A percentile compares a stretch with the other conserved stretches of the same genome.
These are phyloP conservation scores for Mystacides longicornis DNA, from an alignment of 2,888 invertebrate genomes.

Conservation along the genomic window DNA sequence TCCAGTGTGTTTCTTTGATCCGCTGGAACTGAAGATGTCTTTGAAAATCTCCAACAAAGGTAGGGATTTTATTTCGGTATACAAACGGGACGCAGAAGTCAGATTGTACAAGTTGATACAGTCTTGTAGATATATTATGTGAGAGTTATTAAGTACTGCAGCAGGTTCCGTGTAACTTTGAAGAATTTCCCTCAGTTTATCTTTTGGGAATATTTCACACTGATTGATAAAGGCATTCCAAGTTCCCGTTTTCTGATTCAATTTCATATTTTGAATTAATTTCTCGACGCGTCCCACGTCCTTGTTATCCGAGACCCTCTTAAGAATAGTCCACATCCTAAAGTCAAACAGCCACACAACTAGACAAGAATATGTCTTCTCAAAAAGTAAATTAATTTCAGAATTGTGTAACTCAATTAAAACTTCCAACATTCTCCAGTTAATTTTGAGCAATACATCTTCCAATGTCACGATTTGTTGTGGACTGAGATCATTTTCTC, in stretches of 20 bases:
- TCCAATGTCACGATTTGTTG: not conserved
- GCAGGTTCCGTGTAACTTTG: not conserved
- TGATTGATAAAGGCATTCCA: constrained; percentile 7
- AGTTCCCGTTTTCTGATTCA: no score
- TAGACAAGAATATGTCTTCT: not conserved
- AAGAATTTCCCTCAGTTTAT: not conserved
- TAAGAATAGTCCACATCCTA: constrained; percentile 6
- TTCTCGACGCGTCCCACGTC: constrained; percentile 3
- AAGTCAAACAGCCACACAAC: constrained; percentile 6
- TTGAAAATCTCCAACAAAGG: not conserved
- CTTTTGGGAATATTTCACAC: not conserved
- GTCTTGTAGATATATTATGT: constrained; percentile 1
- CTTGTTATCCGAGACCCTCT: constrained; percentile 5
- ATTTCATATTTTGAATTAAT: constrained; percentile 1
- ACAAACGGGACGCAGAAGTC: not conserved
- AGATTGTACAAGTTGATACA: not conserved
- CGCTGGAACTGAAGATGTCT: not conserved
- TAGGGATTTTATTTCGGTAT: not conserved
- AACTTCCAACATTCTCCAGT: constrained; percentile 14
- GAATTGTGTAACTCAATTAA: not conserved
- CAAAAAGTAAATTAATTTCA: no score
- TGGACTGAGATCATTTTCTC: not conserved
- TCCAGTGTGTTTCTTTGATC: not conserved
- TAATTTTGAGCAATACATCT: constrained; percentile 4
- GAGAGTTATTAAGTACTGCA: not conserved